Conservation (phyloP, 1,140 invertebrate genomes). For the Anastrepha ludens region DNA sequence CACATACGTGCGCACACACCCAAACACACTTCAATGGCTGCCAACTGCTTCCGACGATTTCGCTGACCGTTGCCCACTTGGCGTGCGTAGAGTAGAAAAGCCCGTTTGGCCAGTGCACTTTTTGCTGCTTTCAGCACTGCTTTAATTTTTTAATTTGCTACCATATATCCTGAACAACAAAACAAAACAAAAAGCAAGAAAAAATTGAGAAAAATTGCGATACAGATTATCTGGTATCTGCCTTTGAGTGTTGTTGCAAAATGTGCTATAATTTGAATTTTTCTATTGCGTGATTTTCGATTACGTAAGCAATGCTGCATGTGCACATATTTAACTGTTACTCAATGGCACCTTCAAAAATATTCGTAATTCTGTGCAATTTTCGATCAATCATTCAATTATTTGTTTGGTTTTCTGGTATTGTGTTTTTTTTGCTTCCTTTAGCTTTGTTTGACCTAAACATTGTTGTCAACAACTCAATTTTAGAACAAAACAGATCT, state of each 20-base stretch:
- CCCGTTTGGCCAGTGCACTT: conserved; percentile 33
- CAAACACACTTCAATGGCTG: not conserved
- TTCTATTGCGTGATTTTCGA: not conserved
- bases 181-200: not conserved
- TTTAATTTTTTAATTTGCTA: not conserved
- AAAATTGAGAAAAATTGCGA: conserved; percentile 10
- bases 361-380: not conserved
- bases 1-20: not conserved
- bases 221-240: conserved; percentile 7
- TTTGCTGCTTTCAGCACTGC: not conserved
- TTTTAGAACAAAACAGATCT: not conserved
- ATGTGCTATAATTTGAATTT: conserved; percentile 4
- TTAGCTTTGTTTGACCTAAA: not conserved
- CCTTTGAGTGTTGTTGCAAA: not conserved
- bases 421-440: not conserved
- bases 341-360: not conserved
- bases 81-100: conserved; percentile 39
- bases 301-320: conserved; percentile 22
- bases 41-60: conserved; percentile 37
- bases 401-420: not conserved
- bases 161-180: conserved; percentile 5
- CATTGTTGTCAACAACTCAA: conserved; percentile 26
- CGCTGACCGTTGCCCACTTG: conserved; percentile 41
- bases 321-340: not conserved
- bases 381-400: not conserved